Evolutionary conservation across 2,113 vertebrate genomes (phyloP).

Genomic region (Nothobranchius kuhntae): DNA sequence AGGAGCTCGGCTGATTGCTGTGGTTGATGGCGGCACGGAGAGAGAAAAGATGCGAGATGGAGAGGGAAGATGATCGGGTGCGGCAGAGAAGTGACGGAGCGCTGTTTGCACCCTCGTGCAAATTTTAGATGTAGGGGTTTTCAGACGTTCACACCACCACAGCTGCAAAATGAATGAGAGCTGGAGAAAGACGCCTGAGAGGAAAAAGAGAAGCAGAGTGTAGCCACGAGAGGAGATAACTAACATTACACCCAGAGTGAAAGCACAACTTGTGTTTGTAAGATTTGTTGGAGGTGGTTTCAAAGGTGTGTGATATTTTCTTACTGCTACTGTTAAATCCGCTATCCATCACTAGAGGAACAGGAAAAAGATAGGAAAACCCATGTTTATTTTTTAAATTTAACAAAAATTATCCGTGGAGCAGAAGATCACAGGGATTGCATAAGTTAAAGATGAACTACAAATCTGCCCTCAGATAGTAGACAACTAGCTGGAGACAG

Average conservation of each 20-base stretch:
- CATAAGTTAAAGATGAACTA: no score
- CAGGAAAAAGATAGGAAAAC: no score
- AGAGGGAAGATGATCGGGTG: constrained; percentile 61
- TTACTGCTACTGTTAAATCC: background rate
- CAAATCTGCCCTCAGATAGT: no score
- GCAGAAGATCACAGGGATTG: no score
- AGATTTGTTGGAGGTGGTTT: constrained; percentile 16
- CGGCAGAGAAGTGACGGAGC: constrained; percentile 44
- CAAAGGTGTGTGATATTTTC: constrained; percentile 25
- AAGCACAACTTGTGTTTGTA: constrained; percentile 32
- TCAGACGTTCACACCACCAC: constrained; percentile 43
- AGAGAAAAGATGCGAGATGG: constrained; percentile 49
- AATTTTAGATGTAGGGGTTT: constrained; percentile 54
- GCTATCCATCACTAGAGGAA: no score
- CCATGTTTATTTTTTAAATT: no score
- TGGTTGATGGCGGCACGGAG: constrained; percentile 48
- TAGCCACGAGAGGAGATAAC: constrained; percentile 31
- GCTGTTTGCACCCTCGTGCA: constrained; percentile 40
- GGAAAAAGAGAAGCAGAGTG: constrained; percentile 4
- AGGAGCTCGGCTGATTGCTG: constrained; percentile 63
- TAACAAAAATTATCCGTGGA: no score
- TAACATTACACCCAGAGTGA: constrained; percentile 38
- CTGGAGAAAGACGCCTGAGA: constrained; percentile 3
- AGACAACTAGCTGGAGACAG: no score
- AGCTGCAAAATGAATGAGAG: constrained; percentile 44